Evolutionary conservation across 1,140 invertebrate genomes (phyloP).

Genomic region (Eriosoma lanigerum): DNA sequence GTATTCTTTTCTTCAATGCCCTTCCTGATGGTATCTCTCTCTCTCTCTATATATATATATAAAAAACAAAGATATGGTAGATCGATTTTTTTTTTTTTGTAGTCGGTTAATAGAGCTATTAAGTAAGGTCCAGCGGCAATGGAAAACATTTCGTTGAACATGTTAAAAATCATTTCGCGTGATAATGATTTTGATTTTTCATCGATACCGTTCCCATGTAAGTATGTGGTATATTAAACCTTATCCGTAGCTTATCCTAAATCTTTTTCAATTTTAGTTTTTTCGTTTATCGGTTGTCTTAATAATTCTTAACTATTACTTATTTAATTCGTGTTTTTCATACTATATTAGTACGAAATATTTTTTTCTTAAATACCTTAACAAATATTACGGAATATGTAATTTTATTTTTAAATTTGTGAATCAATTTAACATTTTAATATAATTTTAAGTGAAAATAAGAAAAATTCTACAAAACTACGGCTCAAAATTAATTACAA

Average conservation of each 20-base stretch:
- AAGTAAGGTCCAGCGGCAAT: not conserved
- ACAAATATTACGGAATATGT: not conserved
- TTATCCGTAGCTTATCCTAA: conserved; percentile 12
- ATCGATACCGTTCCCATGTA: not conserved
- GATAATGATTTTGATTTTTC: conserved; percentile 27
- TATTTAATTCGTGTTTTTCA: not conserved
- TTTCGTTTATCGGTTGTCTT: not conserved
- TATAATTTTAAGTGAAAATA: too few species aligned
- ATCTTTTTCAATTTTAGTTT: not conserved
- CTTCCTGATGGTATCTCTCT: conserved; percentile 8
- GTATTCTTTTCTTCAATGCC: conserved; percentile 5
- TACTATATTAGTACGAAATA: not conserved
- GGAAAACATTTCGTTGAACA: conserved; percentile 1
- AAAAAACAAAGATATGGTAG: not conserved
- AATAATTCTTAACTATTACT: not conserved
- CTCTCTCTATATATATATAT: too few species aligned
- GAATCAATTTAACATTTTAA: too few species aligned
- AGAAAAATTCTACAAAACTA: too few species aligned
- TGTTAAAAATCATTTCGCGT: conserved; percentile 6
- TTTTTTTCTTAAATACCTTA: not conserved
- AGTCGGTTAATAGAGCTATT: conserved; percentile 32
- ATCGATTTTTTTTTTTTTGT: not conserved
- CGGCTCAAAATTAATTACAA: too few species aligned
- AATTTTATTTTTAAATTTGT: too few species aligned
- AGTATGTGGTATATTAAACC: not conserved